Evolutionary conservation across 1,140 invertebrate species (phyloP).

Genomic region (Magallana gigas): DNA sequence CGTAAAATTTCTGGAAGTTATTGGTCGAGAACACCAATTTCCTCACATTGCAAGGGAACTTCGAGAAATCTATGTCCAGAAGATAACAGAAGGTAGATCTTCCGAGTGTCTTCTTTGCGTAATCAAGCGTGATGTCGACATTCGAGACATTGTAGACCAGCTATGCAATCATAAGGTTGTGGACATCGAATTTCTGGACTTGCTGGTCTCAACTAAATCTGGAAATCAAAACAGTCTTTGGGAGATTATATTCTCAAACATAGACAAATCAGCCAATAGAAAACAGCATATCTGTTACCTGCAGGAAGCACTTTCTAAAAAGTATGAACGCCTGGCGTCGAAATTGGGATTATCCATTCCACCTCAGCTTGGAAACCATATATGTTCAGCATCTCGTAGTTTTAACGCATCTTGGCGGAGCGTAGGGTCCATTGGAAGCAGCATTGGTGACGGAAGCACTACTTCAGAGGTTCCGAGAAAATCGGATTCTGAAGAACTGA

Average conservation of each 20-base stretch:
- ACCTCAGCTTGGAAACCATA: constrained; percentile 26
- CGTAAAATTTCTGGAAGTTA: constrained; percentile 46
- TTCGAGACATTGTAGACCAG: constrained; percentile 51
- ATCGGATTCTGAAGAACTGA: not conserved
- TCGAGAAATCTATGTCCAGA: constrained; percentile 39
- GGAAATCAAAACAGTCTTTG: constrained; percentile 35
- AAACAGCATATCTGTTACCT: constrained; percentile 19
- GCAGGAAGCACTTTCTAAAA: constrained; percentile 35
- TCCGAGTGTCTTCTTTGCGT: constrained; percentile 46
- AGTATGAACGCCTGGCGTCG: constrained; percentile 47
- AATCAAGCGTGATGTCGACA: constrained; percentile 50
- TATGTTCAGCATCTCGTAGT: not conserved
- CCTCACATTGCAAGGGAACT: constrained; percentile 46
- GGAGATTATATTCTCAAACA: constrained; percentile 44
- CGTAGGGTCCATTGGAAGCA: constrained; percentile 2
- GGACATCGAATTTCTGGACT: constrained; percentile 40
- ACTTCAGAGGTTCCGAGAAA: constrained; percentile 38
- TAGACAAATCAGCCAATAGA: constrained; percentile 15
- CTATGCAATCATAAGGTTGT: constrained; percentile 45
- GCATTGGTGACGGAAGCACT: constrained; percentile 45
- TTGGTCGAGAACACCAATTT: constrained; percentile 46
- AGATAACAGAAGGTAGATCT: not conserved
- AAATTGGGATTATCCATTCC: constrained; percentile 5
- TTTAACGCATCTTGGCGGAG: not conserved
- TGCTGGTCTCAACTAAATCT: not conserved